Evolutionary conservation across 2,888 invertebrate species (phyloP), one percentile per base, ranked within the genome.

Genomic region (Allacma fusca): DNA sequence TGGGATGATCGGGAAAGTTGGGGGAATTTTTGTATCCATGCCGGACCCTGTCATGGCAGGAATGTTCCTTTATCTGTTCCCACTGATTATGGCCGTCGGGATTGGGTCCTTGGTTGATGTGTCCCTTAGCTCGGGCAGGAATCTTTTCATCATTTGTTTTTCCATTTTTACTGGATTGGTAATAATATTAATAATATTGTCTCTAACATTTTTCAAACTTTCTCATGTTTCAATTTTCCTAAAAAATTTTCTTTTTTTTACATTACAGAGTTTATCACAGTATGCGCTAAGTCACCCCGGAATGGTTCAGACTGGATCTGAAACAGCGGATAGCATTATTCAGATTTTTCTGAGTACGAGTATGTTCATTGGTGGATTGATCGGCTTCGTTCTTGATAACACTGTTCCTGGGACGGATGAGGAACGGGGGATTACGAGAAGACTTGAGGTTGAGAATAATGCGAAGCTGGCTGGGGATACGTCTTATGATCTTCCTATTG

Each of bases 61-160:
- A 0, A 91, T 94, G 82, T 93, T 94, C 87, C 92, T 93, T 83
- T 91, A 93, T 40, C 92, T 93, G 92, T 94, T 94, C 84, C 93
- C 93, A 76, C 92, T 94, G 91, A 93, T 94, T 78, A 89, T 91
- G 0, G 93, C 93, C 0, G 93, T 93, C 82, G 94, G 93, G 0
- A 87, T 94, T 0, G 92, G 93, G 0, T 92, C 92, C 0, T 88
- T 94, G 16, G 93, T 94, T 84, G 93, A 93, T 85, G 91, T 96
- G 57, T 91, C 95, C 85, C 87, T 96, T 81, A 92, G 93, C 86
- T 94, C 94, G 28, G 90, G 95, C 0, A 89, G 96, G 75, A 96
- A 96, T 88, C 89, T 96, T 68, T 95, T 95, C 87, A 94, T 96
- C 82, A 89, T 96, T 40, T 96, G 96, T 19, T 91, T 95, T 85